phyloP scores from a whole-genome alignment of 2,888 invertebrate species.

The Heliconius ismenius region DNA sequence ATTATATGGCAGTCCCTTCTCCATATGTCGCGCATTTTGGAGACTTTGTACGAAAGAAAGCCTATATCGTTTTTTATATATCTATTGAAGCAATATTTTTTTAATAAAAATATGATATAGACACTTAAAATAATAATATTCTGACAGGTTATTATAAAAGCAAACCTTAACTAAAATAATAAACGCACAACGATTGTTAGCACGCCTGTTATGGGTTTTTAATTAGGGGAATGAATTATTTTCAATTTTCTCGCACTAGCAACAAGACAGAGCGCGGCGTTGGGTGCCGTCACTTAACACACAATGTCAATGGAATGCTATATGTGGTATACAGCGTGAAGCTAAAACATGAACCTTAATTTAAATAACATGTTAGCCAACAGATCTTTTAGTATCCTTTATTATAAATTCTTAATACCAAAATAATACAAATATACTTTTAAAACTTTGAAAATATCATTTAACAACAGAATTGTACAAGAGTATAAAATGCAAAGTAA shows the following conservation, averaged over 20 bases:
- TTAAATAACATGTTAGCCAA: too few species aligned
- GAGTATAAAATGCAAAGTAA: constrained; percentile 8
- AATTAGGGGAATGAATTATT: too few species aligned
- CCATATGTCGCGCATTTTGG: background rate
- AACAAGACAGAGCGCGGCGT: too few species aligned
- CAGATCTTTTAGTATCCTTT: background rate
- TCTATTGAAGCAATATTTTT: too few species aligned
- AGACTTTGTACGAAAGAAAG: background rate
- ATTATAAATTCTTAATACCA: background rate
- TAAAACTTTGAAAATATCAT: background rate
- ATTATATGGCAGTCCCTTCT: background rate
- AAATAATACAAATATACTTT: background rate
- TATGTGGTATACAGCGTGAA: background rate
- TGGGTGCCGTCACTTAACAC: too few species aligned
- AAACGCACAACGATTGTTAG: too few species aligned
- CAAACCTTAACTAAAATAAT: too few species aligned
- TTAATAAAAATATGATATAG: background rate
- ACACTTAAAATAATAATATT: background rate
- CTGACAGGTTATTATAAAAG: background rate
- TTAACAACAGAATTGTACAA: background rate
- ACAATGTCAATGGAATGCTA: too few species aligned
- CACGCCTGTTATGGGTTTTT: too few species aligned
- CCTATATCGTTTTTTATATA: too few species aligned
- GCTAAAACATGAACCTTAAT: background rate
- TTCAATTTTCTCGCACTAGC: too few species aligned